Conservation (phyloP, 2,113 vertebrate species). For the Crotalus tigris region DNA sequence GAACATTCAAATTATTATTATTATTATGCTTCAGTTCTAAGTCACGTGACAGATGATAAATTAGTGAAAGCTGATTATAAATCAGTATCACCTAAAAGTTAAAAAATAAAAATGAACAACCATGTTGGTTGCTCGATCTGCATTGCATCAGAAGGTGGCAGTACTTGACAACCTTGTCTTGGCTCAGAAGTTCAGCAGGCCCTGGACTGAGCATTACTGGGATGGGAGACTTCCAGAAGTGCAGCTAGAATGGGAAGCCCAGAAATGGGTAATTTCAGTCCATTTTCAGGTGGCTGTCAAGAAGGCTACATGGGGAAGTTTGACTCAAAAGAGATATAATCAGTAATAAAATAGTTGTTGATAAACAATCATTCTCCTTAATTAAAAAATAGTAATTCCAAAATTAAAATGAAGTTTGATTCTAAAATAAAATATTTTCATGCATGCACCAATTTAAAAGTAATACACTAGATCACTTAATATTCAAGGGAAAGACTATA, state of each 20-base stretch:
- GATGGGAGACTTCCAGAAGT: not conserved
- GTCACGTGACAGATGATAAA: not conserved
- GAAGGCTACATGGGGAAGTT: not conserved
- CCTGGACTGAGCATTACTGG: not conserved
- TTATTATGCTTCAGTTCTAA: not conserved
- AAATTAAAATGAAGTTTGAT: not conserved
- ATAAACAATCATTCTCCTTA: not conserved
- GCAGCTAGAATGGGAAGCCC: not conserved
- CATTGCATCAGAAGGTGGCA: not conserved
- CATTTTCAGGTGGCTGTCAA: not conserved
- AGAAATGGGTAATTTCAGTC: not conserved
- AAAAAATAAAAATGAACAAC: not conserved
- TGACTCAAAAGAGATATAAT: not conserved
- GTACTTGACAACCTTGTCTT: not conserved
- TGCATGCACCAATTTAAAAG: not conserved
- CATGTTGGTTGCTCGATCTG: not conserved
- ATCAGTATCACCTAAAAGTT: not conserved
- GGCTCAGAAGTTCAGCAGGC: not conserved
- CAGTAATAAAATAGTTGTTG: not conserved
- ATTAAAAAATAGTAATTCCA: not conserved
- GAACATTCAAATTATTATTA: no score
- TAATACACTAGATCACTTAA: not conserved
- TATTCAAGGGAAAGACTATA: not conserved
- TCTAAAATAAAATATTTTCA: not conserved
- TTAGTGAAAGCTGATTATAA: not conserved